A percentile compares a stretch with the other conserved stretches of the same genome.
Conservation (phyloP, 2,113 vertebrate genomes). For the Otolemur garnettii region DNA sequence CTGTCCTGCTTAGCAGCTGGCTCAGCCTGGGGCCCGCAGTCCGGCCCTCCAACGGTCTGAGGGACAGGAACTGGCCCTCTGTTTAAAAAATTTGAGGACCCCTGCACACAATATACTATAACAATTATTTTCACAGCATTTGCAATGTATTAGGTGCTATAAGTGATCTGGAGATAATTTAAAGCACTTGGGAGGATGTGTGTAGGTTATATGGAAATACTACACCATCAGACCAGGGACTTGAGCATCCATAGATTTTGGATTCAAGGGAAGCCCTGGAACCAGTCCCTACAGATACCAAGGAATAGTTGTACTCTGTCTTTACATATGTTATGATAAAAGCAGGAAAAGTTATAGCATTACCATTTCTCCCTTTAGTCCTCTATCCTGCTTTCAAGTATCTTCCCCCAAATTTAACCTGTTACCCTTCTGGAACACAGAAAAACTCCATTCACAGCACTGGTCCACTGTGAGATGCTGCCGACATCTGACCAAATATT, state of each 20-base stretch:
- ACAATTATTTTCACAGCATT: not conserved
- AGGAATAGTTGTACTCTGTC: not conserved
- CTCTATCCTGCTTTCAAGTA: accelerated
- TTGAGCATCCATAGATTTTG: not conserved
- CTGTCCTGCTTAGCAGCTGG: no score
- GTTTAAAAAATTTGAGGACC: no score
- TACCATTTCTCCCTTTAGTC: accelerated
- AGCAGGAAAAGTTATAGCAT: not conserved
- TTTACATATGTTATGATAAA: accelerated
- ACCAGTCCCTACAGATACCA: no score
- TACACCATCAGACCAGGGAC: not conserved
- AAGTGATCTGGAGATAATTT: not conserved
- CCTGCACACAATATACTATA: not conserved
- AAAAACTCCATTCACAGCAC: not conserved
- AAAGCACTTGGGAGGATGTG: not conserved
- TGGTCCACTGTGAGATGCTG: not conserved
- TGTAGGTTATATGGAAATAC: not conserved
- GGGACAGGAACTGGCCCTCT: no score
- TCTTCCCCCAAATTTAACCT: not conserved
- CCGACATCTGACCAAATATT: no score
- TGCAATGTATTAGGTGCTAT: not conserved
- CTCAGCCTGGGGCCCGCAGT: no score
- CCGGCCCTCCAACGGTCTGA: no score
- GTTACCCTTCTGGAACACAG: not conserved
- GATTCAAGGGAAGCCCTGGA: not conserved